Percentiles rank a stretch among this genome's conserved stretches.
These are phyloP conservation scores for Agapornis canus DNA, from an alignment of 2,797 vertebrate species.

Conservation along the genomic window DNA sequence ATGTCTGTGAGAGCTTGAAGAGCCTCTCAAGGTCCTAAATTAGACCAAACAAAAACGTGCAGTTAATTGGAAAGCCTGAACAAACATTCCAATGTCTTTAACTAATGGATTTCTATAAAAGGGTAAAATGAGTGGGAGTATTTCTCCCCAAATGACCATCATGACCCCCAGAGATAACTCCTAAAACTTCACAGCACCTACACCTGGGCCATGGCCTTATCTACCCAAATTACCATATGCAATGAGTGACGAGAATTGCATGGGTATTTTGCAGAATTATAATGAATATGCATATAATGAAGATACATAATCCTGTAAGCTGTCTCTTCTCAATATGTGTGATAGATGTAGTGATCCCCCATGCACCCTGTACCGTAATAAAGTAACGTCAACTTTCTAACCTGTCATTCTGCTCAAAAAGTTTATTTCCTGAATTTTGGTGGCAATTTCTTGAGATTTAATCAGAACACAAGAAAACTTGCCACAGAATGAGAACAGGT, in stretches of 20 bases:
- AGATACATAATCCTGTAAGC: neutral
- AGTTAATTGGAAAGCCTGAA: neutral
- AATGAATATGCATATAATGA: neutral
- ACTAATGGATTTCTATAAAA: neutral
- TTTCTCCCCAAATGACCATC: neutral
- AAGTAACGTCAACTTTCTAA: neutral
- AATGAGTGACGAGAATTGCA: neutral
- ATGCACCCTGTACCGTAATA: neutral
- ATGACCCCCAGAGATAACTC: neutral
- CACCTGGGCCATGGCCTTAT: accelerated
- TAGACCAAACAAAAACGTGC: neutral
- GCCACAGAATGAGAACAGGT: neutral
- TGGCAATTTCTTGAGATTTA: neutral
- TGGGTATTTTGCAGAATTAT: neutral
- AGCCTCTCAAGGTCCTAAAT: neutral
- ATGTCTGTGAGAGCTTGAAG: neutral
- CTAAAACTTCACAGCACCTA: neutral
- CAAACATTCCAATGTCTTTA: neutral
- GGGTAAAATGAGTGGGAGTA: neutral
- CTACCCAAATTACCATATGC: neutral
- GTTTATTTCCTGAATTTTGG: neutral
- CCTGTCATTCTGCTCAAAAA: neutral
- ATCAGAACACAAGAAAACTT: neutral
- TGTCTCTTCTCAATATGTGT: neutral
- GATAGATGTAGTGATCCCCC: neutral